Percentiles rank a stretch among this genome's conserved stretches.
These are phyloP conservation scores for Argyrosomus regius DNA, from an alignment of 2,797 vertebrate genomes.

Conservation along the genomic window DNA sequence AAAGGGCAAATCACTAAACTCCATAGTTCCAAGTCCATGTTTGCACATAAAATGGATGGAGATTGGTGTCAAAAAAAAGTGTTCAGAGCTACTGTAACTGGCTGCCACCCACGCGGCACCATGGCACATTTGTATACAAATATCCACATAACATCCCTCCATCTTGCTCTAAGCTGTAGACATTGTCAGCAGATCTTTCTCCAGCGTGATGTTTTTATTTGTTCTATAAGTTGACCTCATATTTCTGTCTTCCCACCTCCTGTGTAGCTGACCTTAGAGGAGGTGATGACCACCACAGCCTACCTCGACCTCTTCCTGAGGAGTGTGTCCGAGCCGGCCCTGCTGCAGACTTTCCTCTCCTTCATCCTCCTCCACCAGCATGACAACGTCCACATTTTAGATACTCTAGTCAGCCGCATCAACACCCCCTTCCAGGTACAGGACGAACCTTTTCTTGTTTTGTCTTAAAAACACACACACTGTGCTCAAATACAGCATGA, in stretches of 20 bases:
- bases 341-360: constrained; percentile 95
- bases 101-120: no score
- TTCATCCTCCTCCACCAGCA: constrained; percentile 95
- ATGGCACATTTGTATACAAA: background rate
- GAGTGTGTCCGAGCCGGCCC: constrained; percentile 92
- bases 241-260: background rate
- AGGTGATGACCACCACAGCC: constrained; percentile 98
- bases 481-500: background rate
- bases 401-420: constrained; percentile 96
- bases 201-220: background rate
- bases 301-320: constrained; percentile 97
- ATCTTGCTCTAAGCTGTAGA: background rate
- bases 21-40: no score
- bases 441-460: background rate
- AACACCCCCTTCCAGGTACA: constrained; percentile 96
- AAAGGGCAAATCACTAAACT: no score
- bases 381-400: constrained; percentile 94
- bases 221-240: background rate
- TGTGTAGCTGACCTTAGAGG: constrained; percentile 93
- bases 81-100: no score
- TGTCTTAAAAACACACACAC: background rate
- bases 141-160: background rate
- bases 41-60: no score
- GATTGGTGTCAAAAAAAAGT: no score
- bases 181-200: background rate